phyloP scores from a whole-genome alignment of 2,797 vertebrate genomes.

The Centropyge bicolor region DNA sequence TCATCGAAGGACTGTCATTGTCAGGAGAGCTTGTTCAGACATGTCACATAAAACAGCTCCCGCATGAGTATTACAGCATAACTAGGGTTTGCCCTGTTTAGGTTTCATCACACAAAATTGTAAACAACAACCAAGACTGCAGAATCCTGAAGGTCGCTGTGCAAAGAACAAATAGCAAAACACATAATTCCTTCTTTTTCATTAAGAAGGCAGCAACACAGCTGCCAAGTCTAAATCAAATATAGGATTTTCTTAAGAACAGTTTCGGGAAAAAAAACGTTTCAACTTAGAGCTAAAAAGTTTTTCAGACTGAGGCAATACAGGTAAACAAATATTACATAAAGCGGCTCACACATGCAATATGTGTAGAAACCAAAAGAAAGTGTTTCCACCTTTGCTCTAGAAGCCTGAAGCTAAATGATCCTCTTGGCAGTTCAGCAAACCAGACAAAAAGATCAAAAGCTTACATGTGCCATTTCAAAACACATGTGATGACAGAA shows the following conservation, averaged over 20 bases:
- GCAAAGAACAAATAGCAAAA: not conserved
- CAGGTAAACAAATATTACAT: not conserved
- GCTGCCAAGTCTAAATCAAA: not conserved
- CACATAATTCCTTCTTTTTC: not conserved
- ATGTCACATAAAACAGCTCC: constrained; percentile 6
- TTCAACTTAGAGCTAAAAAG: not conserved
- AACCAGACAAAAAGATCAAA: not conserved
- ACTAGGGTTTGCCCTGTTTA: not conserved
- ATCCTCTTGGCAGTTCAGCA: constrained; percentile 17
- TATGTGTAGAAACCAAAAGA: not conserved
- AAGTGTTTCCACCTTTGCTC: not conserved
- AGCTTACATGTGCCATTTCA: not conserved
- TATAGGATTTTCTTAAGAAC: not conserved
- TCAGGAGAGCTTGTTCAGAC: constrained; percentile 18
- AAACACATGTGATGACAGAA: constrained; percentile 15
- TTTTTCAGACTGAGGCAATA: not conserved
- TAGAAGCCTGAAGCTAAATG: constrained; percentile 8
- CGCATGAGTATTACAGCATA: not conserved
- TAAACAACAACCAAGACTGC: constrained; percentile 22
- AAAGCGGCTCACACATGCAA: not conserved
- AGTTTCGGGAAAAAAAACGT: not conserved
- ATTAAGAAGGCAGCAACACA: not conserved
- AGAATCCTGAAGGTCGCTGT: constrained; percentile 7
- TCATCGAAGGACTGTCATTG: not conserved
- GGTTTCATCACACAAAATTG: constrained; percentile 1